Base-by-base conservation (phyloP, 1,140 invertebrate species). In the Drosophila punjabiensis region DNA sequence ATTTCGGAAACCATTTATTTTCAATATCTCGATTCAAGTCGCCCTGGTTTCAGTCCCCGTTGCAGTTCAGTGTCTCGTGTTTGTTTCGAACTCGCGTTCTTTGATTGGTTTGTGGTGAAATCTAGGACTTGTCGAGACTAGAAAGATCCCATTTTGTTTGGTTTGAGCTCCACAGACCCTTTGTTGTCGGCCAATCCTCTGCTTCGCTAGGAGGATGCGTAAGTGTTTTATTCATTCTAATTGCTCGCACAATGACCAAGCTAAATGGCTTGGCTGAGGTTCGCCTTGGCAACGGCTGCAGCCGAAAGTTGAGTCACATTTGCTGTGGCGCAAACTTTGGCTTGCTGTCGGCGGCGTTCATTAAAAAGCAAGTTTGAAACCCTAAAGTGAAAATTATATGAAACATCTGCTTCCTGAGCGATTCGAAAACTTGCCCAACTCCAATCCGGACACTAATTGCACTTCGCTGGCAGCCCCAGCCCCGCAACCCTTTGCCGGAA, bases 351-450 rank as follows among this genome's bases (percentile, higher is more conserved):
- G 43, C 5, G 43, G 64, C 43, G 48, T 35, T 78, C 62, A 78
- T 78, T 68, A 78, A 78, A 77, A 78, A 78, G 43, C 43, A 69
- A 78, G 64, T 63, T 65, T 62, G 41, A 56, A 56, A 37, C 45
- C 47, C 20, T 16, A 30, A 55, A 69, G 67, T 62, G 69, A 37
- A 37, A 73, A 73, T 62, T 62, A 78, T 32, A n/a, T 14, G 59
- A 45, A 70, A 75, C 70, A 65, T 58, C 60, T 76, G 73, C 69
- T 78, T 55, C 41, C 58, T 33, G 35, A 32, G n/a, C 64, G 48
- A 68, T 70, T 67, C 33, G 16, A 28, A 55, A 70, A 56, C 33
- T 77, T 62, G 14, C 9, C 14, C 11, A 33, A 52, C 43, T 58
- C 39, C 20, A 47, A 24, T 56, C 53, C 70, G 28, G 30, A 43